Evolutionary conservation across 92 coral and sea anemone species (phyloP).

Genomic region (Parazoanthus atlanticus): DNA sequence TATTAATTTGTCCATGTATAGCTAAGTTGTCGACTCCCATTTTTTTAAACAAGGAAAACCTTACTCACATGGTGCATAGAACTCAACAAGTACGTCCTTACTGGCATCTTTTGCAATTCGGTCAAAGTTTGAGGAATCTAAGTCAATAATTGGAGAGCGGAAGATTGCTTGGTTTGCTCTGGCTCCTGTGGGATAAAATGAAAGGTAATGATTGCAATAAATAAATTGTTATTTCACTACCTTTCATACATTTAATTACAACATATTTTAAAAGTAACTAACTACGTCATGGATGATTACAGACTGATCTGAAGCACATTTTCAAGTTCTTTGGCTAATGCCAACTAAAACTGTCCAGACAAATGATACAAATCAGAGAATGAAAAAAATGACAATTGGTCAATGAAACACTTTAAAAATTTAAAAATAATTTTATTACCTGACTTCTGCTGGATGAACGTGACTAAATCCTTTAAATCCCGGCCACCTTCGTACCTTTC

Average conservation of each 20-base stretch:
- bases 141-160: conserved; percentile 55
- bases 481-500: conserved; percentile 81
- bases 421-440: conserved; percentile 43
- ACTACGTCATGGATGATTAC: no score
- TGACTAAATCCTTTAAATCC: conserved; percentile 64
- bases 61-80: conserved; percentile 95
- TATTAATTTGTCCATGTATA: no score
- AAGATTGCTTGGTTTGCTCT: conserved; percentile 57
- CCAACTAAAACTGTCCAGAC: not conserved
- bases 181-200: conserved; percentile 54
- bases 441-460: conserved; percentile 70
- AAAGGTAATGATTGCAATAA: no score
- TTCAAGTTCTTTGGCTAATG: no score
- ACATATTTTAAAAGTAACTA: no score
- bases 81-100: conserved; percentile 92
- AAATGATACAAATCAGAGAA: not conserved
- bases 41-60: no score
- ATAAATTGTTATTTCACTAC: not conserved
- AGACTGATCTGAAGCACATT: not conserved
- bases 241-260: no score
- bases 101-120: conserved; percentile 64
- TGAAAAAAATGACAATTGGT: no score
- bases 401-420: not conserved
- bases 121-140: conserved; percentile 82
- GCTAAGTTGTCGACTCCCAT: no score